Conservation (phyloP, 2,113 vertebrate genomes). For the Romanogobio albipinnatus region DNA sequence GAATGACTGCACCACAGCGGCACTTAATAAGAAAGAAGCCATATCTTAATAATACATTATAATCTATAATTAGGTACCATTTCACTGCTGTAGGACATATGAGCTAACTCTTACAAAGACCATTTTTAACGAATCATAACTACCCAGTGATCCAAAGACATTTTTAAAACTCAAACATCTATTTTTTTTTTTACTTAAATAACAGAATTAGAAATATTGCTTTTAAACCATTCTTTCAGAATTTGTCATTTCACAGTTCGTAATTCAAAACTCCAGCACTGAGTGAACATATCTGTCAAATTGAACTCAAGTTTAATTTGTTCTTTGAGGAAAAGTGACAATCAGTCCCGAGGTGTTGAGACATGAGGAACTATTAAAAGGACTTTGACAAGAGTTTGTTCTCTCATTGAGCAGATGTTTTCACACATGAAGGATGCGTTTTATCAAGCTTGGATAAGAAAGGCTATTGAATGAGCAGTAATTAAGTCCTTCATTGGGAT, state of each 20-base stretch:
- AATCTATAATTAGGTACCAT: conserved; percentile 41
- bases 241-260: conserved; percentile 4
- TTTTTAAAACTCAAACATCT: background rate
- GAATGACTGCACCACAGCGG: conserved; percentile 7
- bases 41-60: conserved; percentile 32
- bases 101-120: background rate
- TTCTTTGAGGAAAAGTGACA: conserved; percentile 28
- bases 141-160: background rate
- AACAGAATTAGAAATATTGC: background rate
- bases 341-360: conserved; percentile 17
- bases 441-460: background rate
- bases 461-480: background rate
- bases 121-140: background rate
- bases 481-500: conserved; percentile 7
- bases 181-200: background rate
- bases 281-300: background rate
- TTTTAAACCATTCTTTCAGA: background rate
- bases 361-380: conserved; percentile 17
- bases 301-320: conserved; percentile 16
- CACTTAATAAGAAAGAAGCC: conserved; percentile 24
- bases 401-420: conserved; percentile 4
- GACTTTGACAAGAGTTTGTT: background rate
- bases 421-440: background rate
- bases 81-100: conserved; percentile 21
- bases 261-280: background rate